Conservation (phyloP, 1,140 invertebrate genomes). For the Temnothorax nylanderi region DNA sequence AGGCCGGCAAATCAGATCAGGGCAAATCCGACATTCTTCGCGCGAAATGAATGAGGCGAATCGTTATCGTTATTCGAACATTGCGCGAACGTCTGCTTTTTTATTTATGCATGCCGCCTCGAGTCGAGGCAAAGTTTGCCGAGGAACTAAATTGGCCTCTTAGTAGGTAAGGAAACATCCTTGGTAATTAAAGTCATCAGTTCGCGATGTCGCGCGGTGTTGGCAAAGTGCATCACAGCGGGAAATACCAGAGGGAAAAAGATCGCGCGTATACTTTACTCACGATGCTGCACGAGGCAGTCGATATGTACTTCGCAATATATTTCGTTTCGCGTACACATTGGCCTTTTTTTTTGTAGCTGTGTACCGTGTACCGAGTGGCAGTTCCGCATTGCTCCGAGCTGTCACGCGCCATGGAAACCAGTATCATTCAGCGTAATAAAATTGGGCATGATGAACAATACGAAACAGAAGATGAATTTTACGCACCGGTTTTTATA, state of each 20-base stretch:
- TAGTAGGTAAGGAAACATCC: constrained; percentile 72
- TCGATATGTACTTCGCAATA: constrained; percentile 22
- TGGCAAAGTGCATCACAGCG: constrained; percentile 19
- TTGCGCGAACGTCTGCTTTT: constrained; percentile 33
- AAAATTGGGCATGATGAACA: constrained; percentile 15
- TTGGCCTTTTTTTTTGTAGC: neutral
- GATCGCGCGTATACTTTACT: constrained; percentile 43
- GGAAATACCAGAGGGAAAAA: constrained; percentile 14
- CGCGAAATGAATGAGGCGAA: constrained; percentile 6
- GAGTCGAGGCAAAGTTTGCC: constrained; percentile 58
- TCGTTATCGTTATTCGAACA: constrained; percentile 31
- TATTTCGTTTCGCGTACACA: constrained; percentile 1
- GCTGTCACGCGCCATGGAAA: constrained; percentile 18
- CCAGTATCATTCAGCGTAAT: constrained; percentile 35
- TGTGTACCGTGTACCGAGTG: neutral
- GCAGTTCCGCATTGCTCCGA: constrained; percentile 6
- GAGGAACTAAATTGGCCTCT: constrained; percentile 74
- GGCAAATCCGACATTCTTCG: constrained; percentile 3
- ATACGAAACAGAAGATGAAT: constrained; percentile 3
- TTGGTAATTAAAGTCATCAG: constrained; percentile 77
- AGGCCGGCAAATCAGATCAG: neutral
- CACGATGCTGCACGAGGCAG: neutral
- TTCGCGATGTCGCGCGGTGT: constrained; percentile 64
- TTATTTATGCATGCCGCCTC: constrained; percentile 35
- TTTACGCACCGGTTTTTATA: neutral